Evolutionary conservation across 1,140 invertebrate species (phyloP).

Genomic region (Mactra quadrangularis): DNA sequence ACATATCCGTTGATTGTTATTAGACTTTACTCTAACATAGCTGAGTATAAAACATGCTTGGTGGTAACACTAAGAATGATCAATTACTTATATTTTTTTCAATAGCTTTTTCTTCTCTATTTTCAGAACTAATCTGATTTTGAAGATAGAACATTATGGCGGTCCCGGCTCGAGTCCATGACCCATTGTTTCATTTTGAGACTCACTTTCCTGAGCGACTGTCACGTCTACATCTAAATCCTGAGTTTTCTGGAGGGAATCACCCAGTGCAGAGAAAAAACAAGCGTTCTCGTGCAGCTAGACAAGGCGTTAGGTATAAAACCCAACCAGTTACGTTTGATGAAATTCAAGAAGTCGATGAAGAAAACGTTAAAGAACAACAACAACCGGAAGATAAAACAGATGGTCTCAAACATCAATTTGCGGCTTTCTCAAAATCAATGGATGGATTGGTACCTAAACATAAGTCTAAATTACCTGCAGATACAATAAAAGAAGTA

Average conservation of each 20-base stretch:
- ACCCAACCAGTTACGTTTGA: slow-evolving; percentile 91
- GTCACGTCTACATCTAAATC: slow-evolving; percentile 85
- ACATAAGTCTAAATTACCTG: slow-evolving; percentile 29
- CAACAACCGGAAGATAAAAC: slow-evolving; percentile 56
- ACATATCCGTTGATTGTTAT: too few species aligned
- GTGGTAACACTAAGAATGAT: too few species aligned
- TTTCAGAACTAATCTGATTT: not conserved
- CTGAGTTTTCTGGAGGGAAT: slow-evolving; percentile 67
- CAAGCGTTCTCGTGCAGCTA: slow-evolving; percentile 62
- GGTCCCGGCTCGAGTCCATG: slow-evolving; percentile 68
- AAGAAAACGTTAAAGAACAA: slow-evolving; percentile 74
- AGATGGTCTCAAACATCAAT: slow-evolving; percentile 72
- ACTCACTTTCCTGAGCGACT: slow-evolving; percentile 89
- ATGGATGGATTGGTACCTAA: slow-evolving; percentile 85
- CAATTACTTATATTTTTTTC: not conserved
- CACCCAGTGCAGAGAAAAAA: slow-evolving; percentile 67
- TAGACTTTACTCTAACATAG: too few species aligned
- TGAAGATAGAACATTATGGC: slow-evolving; percentile 36
- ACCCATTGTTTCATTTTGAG: slow-evolving; percentile 86
- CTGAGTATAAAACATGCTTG: too few species aligned
- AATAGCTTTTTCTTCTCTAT: not conserved
- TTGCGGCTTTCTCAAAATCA: slow-evolving; percentile 84
- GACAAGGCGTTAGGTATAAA: slow-evolving; percentile 85
- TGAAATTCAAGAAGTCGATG: slow-evolving; percentile 88
- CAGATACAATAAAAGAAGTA: slow-evolving; percentile 47